Evolutionary conservation across 2,113 vertebrate species (phyloP).

Genomic region (Hydrochoerus hydrochaeris): DNA sequence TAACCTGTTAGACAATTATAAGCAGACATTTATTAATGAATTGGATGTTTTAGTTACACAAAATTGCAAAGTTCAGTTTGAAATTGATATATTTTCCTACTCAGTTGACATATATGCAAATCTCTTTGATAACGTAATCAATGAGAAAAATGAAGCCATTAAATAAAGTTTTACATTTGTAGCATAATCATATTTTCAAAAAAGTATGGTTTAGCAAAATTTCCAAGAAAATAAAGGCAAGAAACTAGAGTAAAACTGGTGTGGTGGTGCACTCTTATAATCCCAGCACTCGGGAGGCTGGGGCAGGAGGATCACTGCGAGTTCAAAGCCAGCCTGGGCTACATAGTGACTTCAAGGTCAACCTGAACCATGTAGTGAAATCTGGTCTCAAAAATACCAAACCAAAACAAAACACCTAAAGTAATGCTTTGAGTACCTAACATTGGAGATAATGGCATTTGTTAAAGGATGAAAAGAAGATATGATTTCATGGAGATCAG

Average conservation of each 20-base stretch:
- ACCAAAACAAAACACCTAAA: not conserved
- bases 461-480: not conserved
- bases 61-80: not conserved
- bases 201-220: not conserved
- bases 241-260: not conserved
- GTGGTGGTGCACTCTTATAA: too few relatives aligned
- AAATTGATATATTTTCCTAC: not conserved
- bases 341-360: too few relatives aligned
- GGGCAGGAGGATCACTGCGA: too few relatives aligned
- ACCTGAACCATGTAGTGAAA: too few relatives aligned
- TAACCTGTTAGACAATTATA: too few relatives aligned
- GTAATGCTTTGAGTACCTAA: not conserved
- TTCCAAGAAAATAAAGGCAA: not conserved
- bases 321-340: too few relatives aligned
- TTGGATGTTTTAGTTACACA: not conserved
- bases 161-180: not conserved
- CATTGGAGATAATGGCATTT: not conserved
- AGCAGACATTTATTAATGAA: not conserved
- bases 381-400: too few relatives aligned
- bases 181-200: not conserved
- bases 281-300: too few relatives aligned
- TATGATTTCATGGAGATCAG: not conserved
- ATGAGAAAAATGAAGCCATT: not conserved
- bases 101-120: not conserved
- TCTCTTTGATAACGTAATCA: not conserved